Percentiles rank a stretch among this genome's conserved stretches.
Conservation (phyloP, 2,888 invertebrate genomes). For the Acanthosepion esculentum region DNA sequence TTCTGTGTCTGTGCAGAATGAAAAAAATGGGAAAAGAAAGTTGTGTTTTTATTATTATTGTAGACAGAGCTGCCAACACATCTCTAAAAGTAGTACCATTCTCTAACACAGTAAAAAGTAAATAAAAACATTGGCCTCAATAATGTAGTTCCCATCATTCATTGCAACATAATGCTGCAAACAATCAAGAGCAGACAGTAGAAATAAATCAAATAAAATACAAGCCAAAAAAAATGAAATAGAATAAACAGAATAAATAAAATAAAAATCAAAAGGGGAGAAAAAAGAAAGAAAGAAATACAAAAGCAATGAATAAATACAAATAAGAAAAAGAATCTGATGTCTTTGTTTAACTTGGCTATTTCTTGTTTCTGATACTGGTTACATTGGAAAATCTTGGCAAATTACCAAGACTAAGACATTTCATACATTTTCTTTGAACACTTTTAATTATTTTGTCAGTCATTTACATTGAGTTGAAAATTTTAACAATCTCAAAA, state of each 20-base stretch:
- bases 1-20: neutral
- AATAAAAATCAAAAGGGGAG: neutral
- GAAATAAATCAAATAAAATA: neutral
- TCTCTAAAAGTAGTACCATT: neutral
- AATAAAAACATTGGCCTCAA: neutral
- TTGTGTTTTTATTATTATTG: neutral
- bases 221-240: neutral
- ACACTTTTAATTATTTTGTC: no score
- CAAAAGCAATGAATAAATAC: neutral
- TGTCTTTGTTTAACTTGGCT: neutral
- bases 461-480: no score
- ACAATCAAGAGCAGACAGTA: neutral
- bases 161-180: neutral
- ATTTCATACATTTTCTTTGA: neutral
- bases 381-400: neutral
- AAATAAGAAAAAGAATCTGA: neutral
- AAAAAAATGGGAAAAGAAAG: neutral
- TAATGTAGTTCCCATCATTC: constrained; percentile 21
- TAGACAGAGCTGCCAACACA: neutral
- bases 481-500: no score
- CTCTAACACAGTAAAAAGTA: neutral
- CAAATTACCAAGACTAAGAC: neutral
- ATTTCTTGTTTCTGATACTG: neutral
- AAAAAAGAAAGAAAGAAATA: neutral
- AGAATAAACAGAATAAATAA: neutral